Evolutionary conservation across 2,888 invertebrate species (phyloP).

Genomic region (Carcina quercana): DNA sequence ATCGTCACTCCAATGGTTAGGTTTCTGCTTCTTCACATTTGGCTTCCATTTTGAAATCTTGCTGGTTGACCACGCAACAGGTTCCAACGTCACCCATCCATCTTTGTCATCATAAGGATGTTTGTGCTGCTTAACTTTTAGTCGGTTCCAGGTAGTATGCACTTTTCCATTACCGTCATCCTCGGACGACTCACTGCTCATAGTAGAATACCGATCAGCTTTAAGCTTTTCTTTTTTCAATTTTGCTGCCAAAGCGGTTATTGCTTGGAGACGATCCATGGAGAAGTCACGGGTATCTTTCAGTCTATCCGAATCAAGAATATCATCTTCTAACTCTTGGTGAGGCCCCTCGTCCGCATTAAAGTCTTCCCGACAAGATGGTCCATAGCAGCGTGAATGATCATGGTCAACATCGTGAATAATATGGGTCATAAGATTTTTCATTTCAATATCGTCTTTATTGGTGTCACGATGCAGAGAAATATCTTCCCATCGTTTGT

Average conservation of each 20-base stretch:
- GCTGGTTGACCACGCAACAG: constrained; percentile 85
- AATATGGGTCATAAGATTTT: constrained; percentile 58
- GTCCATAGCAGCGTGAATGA: constrained; percentile 58
- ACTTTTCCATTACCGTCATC: constrained; percentile 44
- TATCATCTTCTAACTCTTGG: constrained; percentile 75
- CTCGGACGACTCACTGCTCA: constrained; percentile 24
- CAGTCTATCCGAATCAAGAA: constrained; percentile 75
- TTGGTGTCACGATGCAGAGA: constrained; percentile 25
- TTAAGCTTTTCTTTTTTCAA: constrained; percentile 60
- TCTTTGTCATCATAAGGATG: constrained; percentile 80
- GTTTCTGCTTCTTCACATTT: constrained; percentile 71
- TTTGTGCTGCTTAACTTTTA: constrained; percentile 71
- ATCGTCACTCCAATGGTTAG: constrained; percentile 57
- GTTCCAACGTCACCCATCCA: constrained; percentile 86
- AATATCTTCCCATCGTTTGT: constrained; percentile 33
- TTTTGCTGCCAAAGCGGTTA: constrained; percentile 59
- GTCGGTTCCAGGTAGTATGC: constrained; percentile 64
- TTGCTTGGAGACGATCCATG: constrained; percentile 59
- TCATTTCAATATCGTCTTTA: constrained; percentile 45
- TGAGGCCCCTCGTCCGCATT: constrained; percentile 53
- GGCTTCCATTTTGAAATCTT: constrained; percentile 88
- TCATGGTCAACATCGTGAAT: constrained; percentile 50
- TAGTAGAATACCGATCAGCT: constrained; percentile 27
- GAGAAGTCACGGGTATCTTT: constrained; percentile 57
- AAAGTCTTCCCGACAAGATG: constrained; percentile 58